Conservation (phyloP, 64 coral and sea anemone genomes). For the Pocillopora verrucosa region DNA sequence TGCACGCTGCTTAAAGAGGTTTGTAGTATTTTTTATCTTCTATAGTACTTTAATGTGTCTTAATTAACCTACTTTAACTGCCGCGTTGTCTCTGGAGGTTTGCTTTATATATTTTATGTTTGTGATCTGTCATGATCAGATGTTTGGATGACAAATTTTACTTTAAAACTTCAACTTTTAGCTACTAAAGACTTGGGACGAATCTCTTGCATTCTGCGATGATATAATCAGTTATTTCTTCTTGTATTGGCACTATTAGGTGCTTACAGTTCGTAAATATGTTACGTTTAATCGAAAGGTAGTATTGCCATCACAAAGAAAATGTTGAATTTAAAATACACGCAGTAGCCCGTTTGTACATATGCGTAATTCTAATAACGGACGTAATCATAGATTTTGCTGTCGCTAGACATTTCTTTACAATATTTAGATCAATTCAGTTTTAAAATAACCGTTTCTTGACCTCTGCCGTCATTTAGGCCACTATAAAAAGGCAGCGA, state of each 20-base stretch:
- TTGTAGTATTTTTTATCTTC: slow-evolving; percentile 13
- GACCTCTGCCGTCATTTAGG: slow-evolving; percentile 15
- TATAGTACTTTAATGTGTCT: background rate
- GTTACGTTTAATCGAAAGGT: slow-evolving; percentile 41
- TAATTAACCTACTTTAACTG: background rate
- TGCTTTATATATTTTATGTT: background rate
- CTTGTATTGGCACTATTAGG: no score
- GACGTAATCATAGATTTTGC: slow-evolving; percentile 46
- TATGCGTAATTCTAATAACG: background rate
- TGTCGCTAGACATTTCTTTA: slow-evolving; percentile 40
- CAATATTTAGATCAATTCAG: slow-evolving; percentile 31
- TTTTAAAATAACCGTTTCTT: slow-evolving; percentile 7
- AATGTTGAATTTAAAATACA: slow-evolving; percentile 44
- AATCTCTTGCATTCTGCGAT: background rate
- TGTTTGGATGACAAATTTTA: background rate
- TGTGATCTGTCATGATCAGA: slow-evolving; percentile 2
- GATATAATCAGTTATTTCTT: background rate
- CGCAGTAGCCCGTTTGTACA: background rate
- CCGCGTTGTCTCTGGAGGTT: background rate
- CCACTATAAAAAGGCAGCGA: slow-evolving; percentile 21
- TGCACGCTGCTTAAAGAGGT: slow-evolving; percentile 12
- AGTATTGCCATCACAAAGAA: slow-evolving; percentile 36
- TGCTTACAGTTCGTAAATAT: background rate
- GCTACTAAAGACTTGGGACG: background rate
- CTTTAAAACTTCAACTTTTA: background rate